phyloP scores from a whole-genome alignment of 1,140 invertebrate genomes.

The Drosophila nikananu region DNA sequence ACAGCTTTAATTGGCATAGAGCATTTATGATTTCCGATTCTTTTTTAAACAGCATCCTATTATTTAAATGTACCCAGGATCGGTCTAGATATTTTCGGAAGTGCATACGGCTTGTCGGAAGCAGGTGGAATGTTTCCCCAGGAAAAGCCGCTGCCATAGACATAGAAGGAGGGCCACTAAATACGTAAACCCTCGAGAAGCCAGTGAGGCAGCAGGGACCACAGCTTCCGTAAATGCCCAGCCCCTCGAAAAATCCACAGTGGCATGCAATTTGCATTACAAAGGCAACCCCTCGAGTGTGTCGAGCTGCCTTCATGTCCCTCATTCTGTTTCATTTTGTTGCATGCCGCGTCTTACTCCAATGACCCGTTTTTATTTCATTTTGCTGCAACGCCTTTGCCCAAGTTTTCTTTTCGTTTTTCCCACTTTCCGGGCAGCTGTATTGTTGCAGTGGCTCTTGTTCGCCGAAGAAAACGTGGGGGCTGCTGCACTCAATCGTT shows the following conservation, averaged over 20 bases:
- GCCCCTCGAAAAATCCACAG: conserved; percentile 30
- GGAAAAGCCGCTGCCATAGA: conserved; percentile 25
- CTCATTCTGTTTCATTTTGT: conserved; percentile 34
- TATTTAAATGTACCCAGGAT: background rate
- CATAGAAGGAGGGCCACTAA: conserved; percentile 63
- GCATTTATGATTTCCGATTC: too few relatives aligned
- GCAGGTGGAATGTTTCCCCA: conserved; percentile 5
- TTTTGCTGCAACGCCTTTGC: conserved; percentile 52
- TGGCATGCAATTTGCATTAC: conserved; percentile 78
- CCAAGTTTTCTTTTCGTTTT: conserved; percentile 51
- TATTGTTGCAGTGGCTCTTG: conserved; percentile 38
- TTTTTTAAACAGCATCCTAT: background rate
- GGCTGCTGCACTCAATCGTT: conserved; percentile 69
- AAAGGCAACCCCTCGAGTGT: conserved; percentile 61
- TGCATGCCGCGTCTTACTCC: conserved; percentile 68
- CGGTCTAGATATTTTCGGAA: background rate
- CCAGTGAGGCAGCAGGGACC: conserved; percentile 66
- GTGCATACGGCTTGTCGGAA: conserved; percentile 38
- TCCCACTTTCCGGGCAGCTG: conserved; percentile 60
- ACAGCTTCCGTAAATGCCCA: conserved; percentile 59
- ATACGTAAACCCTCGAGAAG: conserved; percentile 75
- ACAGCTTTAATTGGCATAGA: too few relatives aligned
- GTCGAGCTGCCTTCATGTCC: conserved; percentile 28
- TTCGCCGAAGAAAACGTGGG: conserved; percentile 6
- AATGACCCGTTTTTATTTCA: conserved; percentile 82